Percentiles rank a stretch among this genome's conserved stretches.
Evolutionary conservation across 2,888 invertebrate species (phyloP).

Genomic region (Drosophila tripunctata): DNA sequence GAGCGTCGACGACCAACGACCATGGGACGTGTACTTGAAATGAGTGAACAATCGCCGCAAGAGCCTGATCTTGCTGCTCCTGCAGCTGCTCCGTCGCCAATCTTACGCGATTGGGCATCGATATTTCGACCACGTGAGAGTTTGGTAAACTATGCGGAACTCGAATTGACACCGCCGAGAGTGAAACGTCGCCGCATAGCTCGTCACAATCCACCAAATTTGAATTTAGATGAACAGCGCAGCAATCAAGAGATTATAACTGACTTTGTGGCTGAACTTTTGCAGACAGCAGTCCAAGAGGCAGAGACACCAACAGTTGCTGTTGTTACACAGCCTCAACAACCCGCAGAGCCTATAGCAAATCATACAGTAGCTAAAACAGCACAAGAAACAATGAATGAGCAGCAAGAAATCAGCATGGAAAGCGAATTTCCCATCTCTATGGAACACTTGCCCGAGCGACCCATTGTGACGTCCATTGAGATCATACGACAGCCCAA

Average conservation of each 20-base stretch:
- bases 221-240: neutral
- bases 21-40: constrained; percentile 30
- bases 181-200: neutral
- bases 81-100: neutral
- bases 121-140: constrained; percentile 40
- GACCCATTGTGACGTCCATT: constrained; percentile 29
- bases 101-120: constrained; percentile 31
- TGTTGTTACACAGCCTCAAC: neutral
- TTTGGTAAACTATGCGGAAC: constrained; percentile 8
- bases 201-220: neutral
- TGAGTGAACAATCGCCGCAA: constrained; percentile 12
- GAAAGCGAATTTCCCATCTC: neutral
- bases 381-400: too few relatives aligned
- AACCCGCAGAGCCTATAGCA: neutral
- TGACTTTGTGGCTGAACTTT: constrained; percentile 34
- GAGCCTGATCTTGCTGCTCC: neutral
- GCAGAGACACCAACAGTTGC: neutral
- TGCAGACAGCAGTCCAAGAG: constrained; percentile 11
- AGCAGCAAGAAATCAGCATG: too few relatives aligned
- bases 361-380: neutral
- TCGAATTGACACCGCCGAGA: neutral
- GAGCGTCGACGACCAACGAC: constrained; percentile 24
- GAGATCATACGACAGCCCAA: constrained; percentile 4
- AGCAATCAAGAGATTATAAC: constrained; percentile 22
- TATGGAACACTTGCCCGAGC: constrained; percentile 13